Evolutionary conservation across 2,113 vertebrate species (phyloP).

Genomic region (Nannobrachium achirus): DNA sequence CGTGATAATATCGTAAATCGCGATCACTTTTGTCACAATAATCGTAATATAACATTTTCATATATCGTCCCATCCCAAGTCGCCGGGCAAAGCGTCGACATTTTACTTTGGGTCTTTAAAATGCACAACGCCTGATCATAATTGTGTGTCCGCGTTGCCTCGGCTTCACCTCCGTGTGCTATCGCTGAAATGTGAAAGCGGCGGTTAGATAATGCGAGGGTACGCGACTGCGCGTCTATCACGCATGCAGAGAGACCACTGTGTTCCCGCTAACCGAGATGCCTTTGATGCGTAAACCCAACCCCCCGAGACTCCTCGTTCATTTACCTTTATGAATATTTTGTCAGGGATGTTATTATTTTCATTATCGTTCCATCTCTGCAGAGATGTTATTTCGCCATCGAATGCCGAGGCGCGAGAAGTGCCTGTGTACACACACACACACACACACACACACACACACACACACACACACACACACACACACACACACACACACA

Average conservation of each 20-base stretch:
- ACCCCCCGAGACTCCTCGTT: constrained; percentile 70
- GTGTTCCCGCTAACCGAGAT: constrained; percentile 70
- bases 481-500: background rate
- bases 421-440: background rate
- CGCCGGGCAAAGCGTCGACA: too few relatives aligned
- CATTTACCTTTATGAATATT: constrained; percentile 79
- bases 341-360: constrained; percentile 77
- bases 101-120: too few relatives aligned
- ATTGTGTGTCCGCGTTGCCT: constrained; percentile 95
- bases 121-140: constrained; percentile 99
- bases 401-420: constrained; percentile 28
- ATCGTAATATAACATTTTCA: too few relatives aligned
- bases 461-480: too few relatives aligned
- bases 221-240: constrained; percentile 58
- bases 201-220: constrained; percentile 81
- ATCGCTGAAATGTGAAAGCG: constrained; percentile 83
- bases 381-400: constrained; percentile 64
- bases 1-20: too few relatives aligned
- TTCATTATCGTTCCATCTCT: constrained; percentile 74
- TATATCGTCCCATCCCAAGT: too few relatives aligned
- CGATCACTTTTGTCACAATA: too few relatives aligned
- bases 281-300: constrained; percentile 65
- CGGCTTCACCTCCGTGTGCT: constrained; percentile 77
- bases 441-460: background rate
- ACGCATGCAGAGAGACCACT: constrained; percentile 21